phyloP scores from a whole-genome alignment of 1,140 invertebrate species.

The Lucilia cuprina region DNA sequence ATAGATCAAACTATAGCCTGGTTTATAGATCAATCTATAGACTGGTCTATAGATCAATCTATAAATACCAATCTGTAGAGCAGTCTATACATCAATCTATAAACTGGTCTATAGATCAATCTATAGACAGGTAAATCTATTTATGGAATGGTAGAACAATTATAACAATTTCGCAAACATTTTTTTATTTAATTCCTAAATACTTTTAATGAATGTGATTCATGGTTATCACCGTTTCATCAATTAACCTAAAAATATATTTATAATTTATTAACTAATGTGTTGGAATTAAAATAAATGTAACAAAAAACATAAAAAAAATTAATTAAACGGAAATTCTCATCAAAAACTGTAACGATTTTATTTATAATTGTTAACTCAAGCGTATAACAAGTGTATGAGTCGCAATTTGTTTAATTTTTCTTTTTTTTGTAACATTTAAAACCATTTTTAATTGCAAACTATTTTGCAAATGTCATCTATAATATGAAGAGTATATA shows the following conservation, averaged over 20 bases:
- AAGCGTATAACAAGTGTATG: slow-evolving; percentile 11
- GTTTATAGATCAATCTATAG: too few relatives aligned
- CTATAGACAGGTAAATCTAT: too few relatives aligned
- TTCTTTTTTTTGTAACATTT: background rate
- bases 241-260: background rate
- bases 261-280: background rate
- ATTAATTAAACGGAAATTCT: slow-evolving; percentile 28
- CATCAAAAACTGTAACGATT: background rate
- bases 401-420: background rate
- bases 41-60: too few relatives aligned
- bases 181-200: too few relatives aligned
- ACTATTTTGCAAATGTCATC: background rate
- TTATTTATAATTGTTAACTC: slow-evolving; percentile 27
- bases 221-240: background rate
- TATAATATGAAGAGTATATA: background rate
- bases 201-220: too few relatives aligned
- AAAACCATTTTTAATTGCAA: background rate
- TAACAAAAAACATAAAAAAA: background rate
- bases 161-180: too few relatives aligned
- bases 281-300: background rate
- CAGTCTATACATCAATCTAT: too few relatives aligned
- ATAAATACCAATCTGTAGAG: too few relatives aligned
- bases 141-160: too few relatives aligned
- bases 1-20: too few relatives aligned
- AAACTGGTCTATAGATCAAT: too few relatives aligned